Evolutionary conservation across 2,797 vertebrate genomes (phyloP), one percentile per base, ranked within the genome.

Genomic region (Neomorphus geoffroyi): DNA sequence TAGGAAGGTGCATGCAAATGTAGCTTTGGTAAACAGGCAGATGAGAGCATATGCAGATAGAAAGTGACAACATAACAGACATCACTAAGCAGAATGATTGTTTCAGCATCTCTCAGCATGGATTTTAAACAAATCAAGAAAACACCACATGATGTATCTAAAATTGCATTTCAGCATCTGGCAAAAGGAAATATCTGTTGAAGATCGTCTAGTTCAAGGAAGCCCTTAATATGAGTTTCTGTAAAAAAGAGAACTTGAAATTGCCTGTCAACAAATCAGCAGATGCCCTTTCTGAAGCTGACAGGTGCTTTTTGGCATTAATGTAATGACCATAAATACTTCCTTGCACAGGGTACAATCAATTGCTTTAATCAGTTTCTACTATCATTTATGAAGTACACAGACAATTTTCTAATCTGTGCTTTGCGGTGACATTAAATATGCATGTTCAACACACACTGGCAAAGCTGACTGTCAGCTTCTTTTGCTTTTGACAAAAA

Each of bases 401-500:
- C 46, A 87, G 84, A 69, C 86, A 67, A 93, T 88, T 94, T 95
- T 92, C 54, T 82, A 82, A 96, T 65, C 86, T 77, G 10, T 62
- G 53, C 39, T 92, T 92, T 77, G 66, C 72, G 83, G 33, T 45
- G 43, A 83, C 64, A 93, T 58, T 90, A 91, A 91, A 94, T 74
- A 90, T 48, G 72, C 54, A 92, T 61, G 71, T 61, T 86, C 46
- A 82, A 67, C 57, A 95, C 45, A 82, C 30, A 69, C 30, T 53
- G 12, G 71, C 27, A 89, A 83, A 79, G n/a, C 50, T 43, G 50
- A 72, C 73, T 81, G 57, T 94, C 66, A 72, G 50, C 69, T 87
- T 96, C 93, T 95, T 96, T 92, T 89, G 73, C 86, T 89, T 94
- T 80, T 71, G 86, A 93, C 85, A 94, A 88, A 97, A 96, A 95